Percentiles rank a stretch among this genome's conserved stretches.
Evolutionary conservation across 2,888 invertebrate species (phyloP).

Genomic region (Spilarctia lutea): DNA sequence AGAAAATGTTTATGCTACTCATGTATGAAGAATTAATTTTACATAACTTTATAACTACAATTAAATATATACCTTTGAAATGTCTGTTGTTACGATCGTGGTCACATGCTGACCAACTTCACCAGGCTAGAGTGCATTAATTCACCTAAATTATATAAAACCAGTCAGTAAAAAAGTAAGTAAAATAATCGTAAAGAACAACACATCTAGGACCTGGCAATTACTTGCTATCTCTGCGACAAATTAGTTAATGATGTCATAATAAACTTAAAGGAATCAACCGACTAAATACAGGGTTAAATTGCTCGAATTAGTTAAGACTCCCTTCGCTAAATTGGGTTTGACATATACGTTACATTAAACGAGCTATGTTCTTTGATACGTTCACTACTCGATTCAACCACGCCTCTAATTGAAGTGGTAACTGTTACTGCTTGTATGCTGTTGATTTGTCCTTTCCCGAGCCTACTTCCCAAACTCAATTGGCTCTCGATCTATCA

Average conservation of each 20-base stretch:
- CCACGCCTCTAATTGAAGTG: not conserved
- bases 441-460: too few relatives aligned
- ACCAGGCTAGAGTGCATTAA: too few relatives aligned
- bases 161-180: too few relatives aligned
- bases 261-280: not conserved
- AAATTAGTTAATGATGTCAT: not conserved
- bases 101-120: too few relatives aligned
- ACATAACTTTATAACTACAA: too few relatives aligned
- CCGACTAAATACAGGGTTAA: not conserved
- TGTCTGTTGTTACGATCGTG: too few relatives aligned
- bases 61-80: too few relatives aligned
- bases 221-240: not conserved
- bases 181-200: not conserved
- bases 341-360: conserved; percentile 1
- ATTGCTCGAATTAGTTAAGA: not conserved
- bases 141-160: too few relatives aligned
- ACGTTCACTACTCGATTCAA: not conserved
- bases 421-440: not conserved
- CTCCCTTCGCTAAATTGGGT: not conserved
- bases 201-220: not conserved
- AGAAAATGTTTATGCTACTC: too few relatives aligned
- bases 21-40: too few relatives aligned
- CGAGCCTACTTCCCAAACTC: too few relatives aligned
- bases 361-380: not conserved
- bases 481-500: too few relatives aligned